A percentile compares a stretch with the other conserved stretches of the same genome.
These are phyloP conservation scores for Bombus vancouverensis DNA, from an alignment of 1,140 invertebrate species.

Conservation along the genomic window DNA sequence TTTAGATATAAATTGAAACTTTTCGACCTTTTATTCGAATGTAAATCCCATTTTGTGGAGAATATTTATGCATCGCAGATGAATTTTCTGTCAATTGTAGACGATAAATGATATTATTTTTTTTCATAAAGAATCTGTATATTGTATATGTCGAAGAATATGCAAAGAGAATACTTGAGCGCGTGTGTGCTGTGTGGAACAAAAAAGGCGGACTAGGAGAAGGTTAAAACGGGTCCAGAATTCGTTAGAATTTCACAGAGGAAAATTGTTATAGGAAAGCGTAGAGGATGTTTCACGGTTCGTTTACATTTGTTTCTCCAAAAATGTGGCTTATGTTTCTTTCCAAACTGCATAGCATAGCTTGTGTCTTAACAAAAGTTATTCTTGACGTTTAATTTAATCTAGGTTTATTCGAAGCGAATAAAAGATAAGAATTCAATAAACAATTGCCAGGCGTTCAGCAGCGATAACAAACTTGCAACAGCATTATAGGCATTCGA, in stretches of 20 bases:
- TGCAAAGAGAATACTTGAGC: neutral
- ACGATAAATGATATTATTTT: neutral
- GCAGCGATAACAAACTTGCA: no score
- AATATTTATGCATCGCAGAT: no score
- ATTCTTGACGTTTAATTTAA: neutral
- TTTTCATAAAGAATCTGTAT: neutral
- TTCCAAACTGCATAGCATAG: neutral
- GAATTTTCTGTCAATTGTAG: neutral
- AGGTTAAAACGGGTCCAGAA: neutral
- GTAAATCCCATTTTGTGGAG: no score
- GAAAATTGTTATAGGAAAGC: neutral
- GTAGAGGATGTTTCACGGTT: neutral
- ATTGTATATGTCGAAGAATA: neutral
- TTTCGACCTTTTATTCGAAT: no score
- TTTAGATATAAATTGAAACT: no score
- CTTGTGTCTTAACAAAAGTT: neutral
- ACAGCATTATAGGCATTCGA: neutral
- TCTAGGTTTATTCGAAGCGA: no score
- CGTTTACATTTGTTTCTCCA: neutral
- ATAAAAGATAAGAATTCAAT: neutral
- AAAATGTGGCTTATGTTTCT: neutral
- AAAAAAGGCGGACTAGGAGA: neutral
- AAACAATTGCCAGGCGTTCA: no score
- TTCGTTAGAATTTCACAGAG: constrained; percentile 6
- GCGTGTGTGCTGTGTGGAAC: neutral